These are phyloP conservation scores for Proterorhinus semilunaris DNA, from an alignment of 2,113 vertebrate species.

Conservation along the genomic window DNA sequence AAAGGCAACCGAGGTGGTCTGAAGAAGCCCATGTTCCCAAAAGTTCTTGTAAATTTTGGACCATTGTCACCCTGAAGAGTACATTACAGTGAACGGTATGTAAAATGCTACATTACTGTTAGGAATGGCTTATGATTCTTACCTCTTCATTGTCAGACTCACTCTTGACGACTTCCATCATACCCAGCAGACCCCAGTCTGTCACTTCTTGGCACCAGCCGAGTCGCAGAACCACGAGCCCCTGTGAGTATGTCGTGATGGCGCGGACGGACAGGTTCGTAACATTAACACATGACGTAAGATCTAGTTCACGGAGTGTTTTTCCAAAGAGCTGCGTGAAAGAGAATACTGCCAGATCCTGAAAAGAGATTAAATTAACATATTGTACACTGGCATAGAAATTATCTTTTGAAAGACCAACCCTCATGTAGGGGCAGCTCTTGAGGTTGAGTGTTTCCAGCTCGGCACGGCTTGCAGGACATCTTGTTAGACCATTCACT, in stretches of 20 bases:
- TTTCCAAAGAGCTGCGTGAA: constrained; percentile 66
- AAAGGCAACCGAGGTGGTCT: constrained; percentile 65
- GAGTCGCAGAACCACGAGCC: constrained; percentile 76
- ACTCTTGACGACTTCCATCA: constrained; percentile 54
- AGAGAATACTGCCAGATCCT: constrained; percentile 78
- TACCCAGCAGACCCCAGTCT: constrained; percentile 83
- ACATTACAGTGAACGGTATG: not conserved
- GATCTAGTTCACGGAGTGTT: constrained; percentile 76
- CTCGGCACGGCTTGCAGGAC: constrained; percentile 21
- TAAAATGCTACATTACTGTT: not conserved
- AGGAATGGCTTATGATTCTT: constrained; percentile 16
- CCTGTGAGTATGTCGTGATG: constrained; percentile 73
- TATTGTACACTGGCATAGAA: not conserved
- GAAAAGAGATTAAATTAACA: not conserved
- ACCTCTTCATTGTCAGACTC: constrained; percentile 55
- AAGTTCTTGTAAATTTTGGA: constrained; percentile 76
- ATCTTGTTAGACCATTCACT: constrained; percentile 65
- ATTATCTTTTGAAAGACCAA: constrained; percentile 36
- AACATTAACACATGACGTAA: constrained; percentile 80
- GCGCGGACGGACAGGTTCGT: constrained; percentile 76
- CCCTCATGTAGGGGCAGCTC: constrained; percentile 81
- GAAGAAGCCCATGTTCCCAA: constrained; percentile 83
- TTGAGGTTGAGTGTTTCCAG: constrained; percentile 77
- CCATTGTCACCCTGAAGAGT: constrained; percentile 64
- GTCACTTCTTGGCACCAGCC: constrained; percentile 82